Conservation (phyloP, 2,888 invertebrate genomes). For the Seira ritae region DNA sequence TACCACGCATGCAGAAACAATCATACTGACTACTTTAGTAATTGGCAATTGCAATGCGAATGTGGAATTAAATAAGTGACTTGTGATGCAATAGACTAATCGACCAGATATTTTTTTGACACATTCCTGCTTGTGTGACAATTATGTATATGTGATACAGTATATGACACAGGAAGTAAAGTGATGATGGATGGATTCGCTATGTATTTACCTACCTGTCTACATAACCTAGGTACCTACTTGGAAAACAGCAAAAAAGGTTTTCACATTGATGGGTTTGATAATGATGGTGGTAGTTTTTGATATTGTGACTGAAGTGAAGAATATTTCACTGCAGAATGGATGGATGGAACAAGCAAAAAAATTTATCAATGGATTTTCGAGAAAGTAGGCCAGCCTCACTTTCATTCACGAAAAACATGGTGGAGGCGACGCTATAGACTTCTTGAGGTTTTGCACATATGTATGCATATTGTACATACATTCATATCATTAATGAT, state of each 20-base stretch:
- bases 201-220: background rate
- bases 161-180: background rate
- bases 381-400: conserved; percentile 44
- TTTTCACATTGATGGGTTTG: background rate
- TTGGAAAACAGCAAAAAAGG: background rate
- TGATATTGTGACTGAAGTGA: background rate
- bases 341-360: background rate
- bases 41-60: too few species aligned
- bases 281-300: background rate
- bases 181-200: background rate
- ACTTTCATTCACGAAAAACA: conserved; percentile 50
- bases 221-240: background rate
- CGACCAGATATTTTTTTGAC: too few species aligned
- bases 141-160: too few species aligned
- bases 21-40: too few species aligned
- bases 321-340: background rate
- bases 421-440: too few species aligned
- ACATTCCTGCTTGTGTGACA: too few species aligned
- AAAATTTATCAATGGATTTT: conserved; percentile 46
- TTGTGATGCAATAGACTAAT: too few species aligned
- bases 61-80: too few species aligned
- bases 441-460: background rate
- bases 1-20: too few species aligned
- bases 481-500: background rate
- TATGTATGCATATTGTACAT: background rate